phyloP scores from a whole-genome alignment of 1,140 invertebrate genomes.

The Bombus breviceps region DNA sequence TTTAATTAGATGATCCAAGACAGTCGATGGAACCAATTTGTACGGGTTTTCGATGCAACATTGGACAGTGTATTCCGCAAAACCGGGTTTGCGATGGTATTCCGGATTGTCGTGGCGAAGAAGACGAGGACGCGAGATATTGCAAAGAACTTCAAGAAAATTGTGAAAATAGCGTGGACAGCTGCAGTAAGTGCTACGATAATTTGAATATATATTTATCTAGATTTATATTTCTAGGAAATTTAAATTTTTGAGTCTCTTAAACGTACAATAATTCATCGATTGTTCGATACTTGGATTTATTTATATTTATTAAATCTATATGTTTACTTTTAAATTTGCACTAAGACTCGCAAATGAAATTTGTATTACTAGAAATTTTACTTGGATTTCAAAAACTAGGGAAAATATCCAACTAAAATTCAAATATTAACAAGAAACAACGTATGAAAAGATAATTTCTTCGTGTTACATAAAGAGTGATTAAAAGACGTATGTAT shows the following conservation, averaged over 20 bases:
- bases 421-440: no score
- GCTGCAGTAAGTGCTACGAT: slow-evolving; percentile 73
- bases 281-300: no score
- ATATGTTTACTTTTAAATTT: no score
- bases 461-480: no score
- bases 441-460: no score
- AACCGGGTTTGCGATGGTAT: slow-evolving; percentile 87
- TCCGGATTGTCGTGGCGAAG: slow-evolving; percentile 87
- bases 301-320: no score
- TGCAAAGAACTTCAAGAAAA: slow-evolving; percentile 77
- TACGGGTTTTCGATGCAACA: slow-evolving; percentile 85
- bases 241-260: neutral
- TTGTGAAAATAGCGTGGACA: slow-evolving; percentile 66
- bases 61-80: slow-evolving; percentile 87
- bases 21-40: slow-evolving; percentile 78
- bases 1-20: neutral
- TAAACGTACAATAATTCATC: no score
- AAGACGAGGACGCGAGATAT: slow-evolving; percentile 84
- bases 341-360: no score
- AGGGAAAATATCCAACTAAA: no score
- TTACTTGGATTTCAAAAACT: no score
- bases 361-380: no score
- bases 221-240: neutral
- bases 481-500: neutral
- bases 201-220: neutral